Percentiles rank a stretch among this genome's conserved stretches.
Evolutionary conservation across 2,113 vertebrate species (phyloP).

Genomic region (Cnemophilus loriae): DNA sequence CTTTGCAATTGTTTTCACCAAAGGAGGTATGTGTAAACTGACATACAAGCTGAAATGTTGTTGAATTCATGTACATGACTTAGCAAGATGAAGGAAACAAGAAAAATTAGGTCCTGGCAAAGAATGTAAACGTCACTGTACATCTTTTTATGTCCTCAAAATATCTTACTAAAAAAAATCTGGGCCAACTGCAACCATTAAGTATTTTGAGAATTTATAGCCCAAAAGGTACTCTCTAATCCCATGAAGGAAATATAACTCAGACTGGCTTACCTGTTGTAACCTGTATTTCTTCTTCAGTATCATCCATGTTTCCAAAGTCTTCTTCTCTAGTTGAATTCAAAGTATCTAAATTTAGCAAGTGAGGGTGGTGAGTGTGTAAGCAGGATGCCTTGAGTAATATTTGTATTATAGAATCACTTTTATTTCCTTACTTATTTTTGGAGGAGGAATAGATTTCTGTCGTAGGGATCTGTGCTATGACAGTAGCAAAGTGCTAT

Average conservation of each 20-base stretch:
- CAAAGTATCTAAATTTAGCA: slow-evolving; percentile 33
- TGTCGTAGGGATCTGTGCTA: neutral
- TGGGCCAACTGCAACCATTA: neutral
- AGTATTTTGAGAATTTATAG: neutral
- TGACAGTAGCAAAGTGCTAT: neutral
- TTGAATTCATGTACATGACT: neutral
- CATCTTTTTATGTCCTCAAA: neutral
- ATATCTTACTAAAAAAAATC: neutral
- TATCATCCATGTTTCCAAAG: neutral
- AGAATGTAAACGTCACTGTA: neutral
- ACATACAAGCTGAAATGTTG: neutral
- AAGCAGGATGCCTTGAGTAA: neutral
- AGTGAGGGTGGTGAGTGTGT: neutral
- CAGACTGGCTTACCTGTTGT: neutral
- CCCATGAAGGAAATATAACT: neutral
- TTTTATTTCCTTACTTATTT: neutral
- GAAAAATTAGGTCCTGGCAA: neutral
- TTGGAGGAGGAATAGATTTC: neutral
- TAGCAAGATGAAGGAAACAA: neutral
- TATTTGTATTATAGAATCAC: neutral
- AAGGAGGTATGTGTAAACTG: neutral
- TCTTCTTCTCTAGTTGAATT: neutral
- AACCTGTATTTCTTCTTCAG: neutral
- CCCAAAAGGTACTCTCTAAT: neutral
- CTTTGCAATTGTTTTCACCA: neutral